These are phyloP conservation scores for Melanostigma gelatinosum DNA, from an alignment of 2,113 vertebrate genomes.

Conservation along the genomic window DNA sequence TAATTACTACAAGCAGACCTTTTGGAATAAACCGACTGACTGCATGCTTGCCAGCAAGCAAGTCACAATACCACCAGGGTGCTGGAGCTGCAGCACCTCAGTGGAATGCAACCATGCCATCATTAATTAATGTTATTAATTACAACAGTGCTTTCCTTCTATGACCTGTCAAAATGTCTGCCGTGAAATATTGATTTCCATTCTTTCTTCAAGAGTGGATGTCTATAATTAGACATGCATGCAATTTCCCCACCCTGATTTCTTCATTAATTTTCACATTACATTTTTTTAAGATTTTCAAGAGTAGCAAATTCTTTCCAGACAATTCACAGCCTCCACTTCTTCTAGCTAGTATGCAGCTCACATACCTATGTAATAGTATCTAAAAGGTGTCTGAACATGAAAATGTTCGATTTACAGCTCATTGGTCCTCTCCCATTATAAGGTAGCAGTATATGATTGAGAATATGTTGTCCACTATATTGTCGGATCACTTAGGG, in stretches of 20 bases:
- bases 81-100: background rate
- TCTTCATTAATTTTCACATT: background rate
- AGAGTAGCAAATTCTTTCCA: background rate
- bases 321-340: background rate
- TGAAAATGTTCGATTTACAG: background rate
- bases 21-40: background rate
- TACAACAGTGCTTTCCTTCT: slow-evolving; percentile 5
- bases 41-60: background rate
- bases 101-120: background rate
- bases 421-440: background rate
- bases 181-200: slow-evolving; percentile 13
- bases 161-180: slow-evolving; percentile 17
- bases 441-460: background rate
- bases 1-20: background rate
- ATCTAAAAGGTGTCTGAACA: background rate
- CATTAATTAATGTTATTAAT: slow-evolving; percentile 42
- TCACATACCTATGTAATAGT: background rate
- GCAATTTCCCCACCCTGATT: background rate
- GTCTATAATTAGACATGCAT: background rate
- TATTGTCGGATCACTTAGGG: background rate
- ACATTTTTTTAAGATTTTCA: background rate
- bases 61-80: background rate
- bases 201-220: slow-evolving; percentile 11
- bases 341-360: background rate
- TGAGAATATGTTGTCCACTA: background rate